phyloP scores from a whole-genome alignment of 1,140 invertebrate genomes.

The Zaprionus ornatus region DNA sequence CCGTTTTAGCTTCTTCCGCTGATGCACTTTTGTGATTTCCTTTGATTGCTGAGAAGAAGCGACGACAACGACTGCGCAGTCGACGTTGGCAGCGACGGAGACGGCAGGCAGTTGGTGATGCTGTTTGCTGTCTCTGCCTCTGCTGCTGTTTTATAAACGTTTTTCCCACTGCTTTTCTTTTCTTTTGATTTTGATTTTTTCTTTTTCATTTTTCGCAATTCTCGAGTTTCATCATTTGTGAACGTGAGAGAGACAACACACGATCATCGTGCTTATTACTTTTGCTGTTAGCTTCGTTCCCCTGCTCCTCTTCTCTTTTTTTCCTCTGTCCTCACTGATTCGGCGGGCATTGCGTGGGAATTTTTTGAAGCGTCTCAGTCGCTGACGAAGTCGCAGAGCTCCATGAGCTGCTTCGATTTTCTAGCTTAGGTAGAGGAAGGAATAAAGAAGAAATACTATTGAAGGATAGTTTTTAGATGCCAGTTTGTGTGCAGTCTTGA shows the following conservation, averaged over 20 bases:
- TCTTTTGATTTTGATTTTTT: slow-evolving; percentile 49
- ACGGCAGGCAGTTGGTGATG: slow-evolving; percentile 25
- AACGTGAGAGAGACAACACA: slow-evolving; percentile 38
- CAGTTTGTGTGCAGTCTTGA: not conserved
- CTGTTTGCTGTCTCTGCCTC: slow-evolving; percentile 20
- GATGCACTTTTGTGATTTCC: slow-evolving; percentile 81
- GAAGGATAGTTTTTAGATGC: slow-evolving; percentile 27
- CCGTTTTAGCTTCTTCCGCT: slow-evolving; percentile 76
- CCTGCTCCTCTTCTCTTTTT: not conserved
- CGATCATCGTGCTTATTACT: slow-evolving; percentile 50
- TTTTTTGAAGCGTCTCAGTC: slow-evolving; percentile 49
- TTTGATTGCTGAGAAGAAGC: slow-evolving; percentile 47
- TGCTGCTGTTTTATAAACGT: slow-evolving; percentile 47
- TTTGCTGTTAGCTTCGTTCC: slow-evolving; percentile 26
- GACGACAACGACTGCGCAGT: slow-evolving; percentile 28
- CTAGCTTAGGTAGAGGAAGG: slow-evolving; percentile 12
- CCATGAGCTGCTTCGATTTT: slow-evolving; percentile 11
- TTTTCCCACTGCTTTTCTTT: slow-evolving; percentile 74
- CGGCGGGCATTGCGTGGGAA: slow-evolving; percentile 66
- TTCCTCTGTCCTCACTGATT: slow-evolving; percentile 17
- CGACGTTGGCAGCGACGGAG: slow-evolving; percentile 24
- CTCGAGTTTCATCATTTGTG: slow-evolving; percentile 36
- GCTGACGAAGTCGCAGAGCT: slow-evolving; percentile 19
- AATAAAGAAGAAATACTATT: not conserved
- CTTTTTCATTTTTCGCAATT: slow-evolving; percentile 58